Evolutionary conservation across 2,888 invertebrate species (phyloP).

Genomic region (Ophonus ardosiacus): DNA sequence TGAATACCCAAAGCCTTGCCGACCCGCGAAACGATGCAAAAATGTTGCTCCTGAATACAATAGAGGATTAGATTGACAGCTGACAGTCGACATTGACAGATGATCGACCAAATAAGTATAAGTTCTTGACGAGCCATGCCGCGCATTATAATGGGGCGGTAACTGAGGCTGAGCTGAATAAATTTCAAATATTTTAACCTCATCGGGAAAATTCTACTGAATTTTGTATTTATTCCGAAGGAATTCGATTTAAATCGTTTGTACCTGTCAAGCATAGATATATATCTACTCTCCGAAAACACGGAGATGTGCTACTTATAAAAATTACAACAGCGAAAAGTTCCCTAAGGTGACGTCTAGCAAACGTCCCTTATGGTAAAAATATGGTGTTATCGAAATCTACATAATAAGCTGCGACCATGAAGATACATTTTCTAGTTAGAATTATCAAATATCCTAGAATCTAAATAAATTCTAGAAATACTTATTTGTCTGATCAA

Average conservation of each 20-base stretch:
- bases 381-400: too few relatives aligned
- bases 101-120: constrained; percentile 59
- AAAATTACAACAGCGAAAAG: background rate
- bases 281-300: background rate
- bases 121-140: constrained; percentile 46
- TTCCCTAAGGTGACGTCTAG: too few relatives aligned
- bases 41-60: constrained; percentile 63
- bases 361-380: too few relatives aligned
- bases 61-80: constrained; percentile 61
- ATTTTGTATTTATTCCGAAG: constrained; percentile 40
- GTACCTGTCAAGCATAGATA: constrained; percentile 26
- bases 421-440: too few relatives aligned
- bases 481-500: too few relatives aligned
- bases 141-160: constrained; percentile 44
- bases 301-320: background rate
- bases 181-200: constrained; percentile 51
- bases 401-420: too few relatives aligned
- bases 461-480: too few relatives aligned
- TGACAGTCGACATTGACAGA: constrained; percentile 62
- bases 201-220: constrained; percentile 22
- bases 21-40: constrained; percentile 60
- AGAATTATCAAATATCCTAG: too few relatives aligned
- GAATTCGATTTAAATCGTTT: constrained; percentile 49
- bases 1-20: constrained; percentile 54
- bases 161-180: constrained; percentile 40